Conservation (phyloP, 2,113 vertebrate species). For the Anhinga rufa region DNA sequence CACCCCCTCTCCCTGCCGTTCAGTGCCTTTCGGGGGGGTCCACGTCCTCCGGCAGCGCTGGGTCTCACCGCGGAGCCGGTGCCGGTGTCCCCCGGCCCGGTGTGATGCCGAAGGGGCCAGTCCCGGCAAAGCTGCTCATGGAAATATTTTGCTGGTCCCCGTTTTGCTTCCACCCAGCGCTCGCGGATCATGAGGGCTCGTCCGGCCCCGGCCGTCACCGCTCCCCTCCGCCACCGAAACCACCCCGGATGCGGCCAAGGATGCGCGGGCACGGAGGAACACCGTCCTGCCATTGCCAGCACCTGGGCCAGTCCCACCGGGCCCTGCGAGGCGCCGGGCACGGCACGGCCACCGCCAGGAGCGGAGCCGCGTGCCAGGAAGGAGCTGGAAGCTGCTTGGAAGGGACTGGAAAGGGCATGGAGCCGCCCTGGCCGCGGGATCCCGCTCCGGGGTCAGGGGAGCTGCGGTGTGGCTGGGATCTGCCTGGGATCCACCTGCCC, state of each 20-base stretch:
- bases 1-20: background rate
- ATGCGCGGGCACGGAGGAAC: background rate
- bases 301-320: too few species aligned
- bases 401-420: background rate
- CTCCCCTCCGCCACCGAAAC: background rate
- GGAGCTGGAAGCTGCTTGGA: background rate
- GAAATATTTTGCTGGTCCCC: background rate
- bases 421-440: background rate
- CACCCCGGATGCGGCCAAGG: background rate
- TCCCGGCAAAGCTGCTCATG: background rate
- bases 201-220: fast-evolving
- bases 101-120: background rate
- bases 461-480: background rate
- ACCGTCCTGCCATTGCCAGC: background rate
- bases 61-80: background rate
- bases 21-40: background rate
- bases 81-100: background rate
- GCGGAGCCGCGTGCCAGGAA: fast-evolving
- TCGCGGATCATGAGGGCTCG: fast-evolving
- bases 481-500: background rate
- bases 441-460: background rate
- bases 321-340: background rate
- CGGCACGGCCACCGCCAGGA: background rate
- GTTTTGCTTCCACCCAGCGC: background rate
- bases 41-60: background rate